Percentiles rank a stretch among this genome's conserved stretches.
Evolutionary conservation across 2,888 invertebrate species (phyloP).

Genomic region (Amphipyra tragopoginis): DNA sequence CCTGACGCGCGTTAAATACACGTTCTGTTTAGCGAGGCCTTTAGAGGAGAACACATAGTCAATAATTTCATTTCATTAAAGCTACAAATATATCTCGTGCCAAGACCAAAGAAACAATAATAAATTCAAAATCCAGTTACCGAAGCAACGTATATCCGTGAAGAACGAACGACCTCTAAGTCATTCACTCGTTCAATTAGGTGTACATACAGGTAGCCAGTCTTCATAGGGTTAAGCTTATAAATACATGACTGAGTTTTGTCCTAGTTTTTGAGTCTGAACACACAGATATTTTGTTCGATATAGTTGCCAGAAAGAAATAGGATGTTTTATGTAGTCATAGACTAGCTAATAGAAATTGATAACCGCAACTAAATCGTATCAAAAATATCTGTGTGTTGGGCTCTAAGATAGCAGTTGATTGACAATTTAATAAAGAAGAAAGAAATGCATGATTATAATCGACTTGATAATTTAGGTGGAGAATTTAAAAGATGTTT

Average conservation of each 20-base stretch:
- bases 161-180: slow-evolving; percentile 10
- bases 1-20: too few relatives aligned
- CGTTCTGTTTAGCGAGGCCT: too few relatives aligned
- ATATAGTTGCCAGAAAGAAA: neutral
- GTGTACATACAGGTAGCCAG: slow-evolving; percentile 55
- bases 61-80: neutral
- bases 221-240: slow-evolving; percentile 61
- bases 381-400: slow-evolving; percentile 15
- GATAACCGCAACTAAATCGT: neutral
- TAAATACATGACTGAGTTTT: slow-evolving; percentile 52
- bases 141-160: slow-evolving; percentile 20
- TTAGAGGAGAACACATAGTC: too few relatives aligned
- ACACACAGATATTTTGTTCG: slow-evolving; percentile 15
- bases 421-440: slow-evolving; percentile 11
- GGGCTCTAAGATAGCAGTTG: slow-evolving; percentile 17
- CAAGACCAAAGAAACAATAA: slow-evolving; percentile 24
- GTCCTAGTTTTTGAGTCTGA: slow-evolving; percentile 28
- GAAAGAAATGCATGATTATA: neutral
- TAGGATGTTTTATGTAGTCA: too few relatives aligned
- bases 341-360: too few relatives aligned
- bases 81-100: slow-evolving; percentile 21
- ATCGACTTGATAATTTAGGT: too few relatives aligned
- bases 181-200: slow-evolving; percentile 19
- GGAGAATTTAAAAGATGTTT: too few relatives aligned
- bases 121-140: slow-evolving; percentile 12